phyloP scores from a whole-genome alignment of 2,797 vertebrate species.

The Sebastiscus tertius region DNA sequence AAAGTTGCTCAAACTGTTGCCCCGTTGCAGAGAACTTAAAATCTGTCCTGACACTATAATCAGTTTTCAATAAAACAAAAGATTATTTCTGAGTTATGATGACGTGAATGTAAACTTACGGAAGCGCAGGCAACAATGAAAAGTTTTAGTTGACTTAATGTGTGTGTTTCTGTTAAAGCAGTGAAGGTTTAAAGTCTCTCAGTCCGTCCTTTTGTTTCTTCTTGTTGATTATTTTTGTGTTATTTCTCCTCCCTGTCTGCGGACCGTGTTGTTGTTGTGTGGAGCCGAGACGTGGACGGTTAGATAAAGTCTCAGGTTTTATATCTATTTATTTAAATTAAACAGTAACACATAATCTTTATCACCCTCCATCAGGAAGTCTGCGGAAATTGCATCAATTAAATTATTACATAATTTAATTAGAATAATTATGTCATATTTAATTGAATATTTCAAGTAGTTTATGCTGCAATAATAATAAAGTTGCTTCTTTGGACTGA shows the following conservation, averaged over 20 bases:
- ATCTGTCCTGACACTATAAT: neutral
- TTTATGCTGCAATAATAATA: neutral
- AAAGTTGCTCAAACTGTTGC: constrained; percentile 3
- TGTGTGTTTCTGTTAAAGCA: neutral
- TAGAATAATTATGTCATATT: neutral
- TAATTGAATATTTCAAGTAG: neutral
- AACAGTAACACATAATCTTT: neutral
- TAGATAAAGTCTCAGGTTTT: neutral
- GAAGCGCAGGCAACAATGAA: neutral
- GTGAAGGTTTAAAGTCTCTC: neutral
- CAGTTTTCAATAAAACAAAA: neutral
- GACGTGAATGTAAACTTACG: constrained; percentile 41
- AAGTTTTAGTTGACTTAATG: neutral
- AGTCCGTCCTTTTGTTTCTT: neutral
- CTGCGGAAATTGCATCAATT: no score
- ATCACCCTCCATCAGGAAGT: neutral
- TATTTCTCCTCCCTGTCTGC: neutral
- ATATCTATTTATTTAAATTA: neutral
- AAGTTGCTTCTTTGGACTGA: neutral
- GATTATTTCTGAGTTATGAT: neutral
- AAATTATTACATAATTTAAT: no score
- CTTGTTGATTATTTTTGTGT: neutral
- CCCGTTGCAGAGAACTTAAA: neutral
- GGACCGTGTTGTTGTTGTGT: constrained; percentile 6
- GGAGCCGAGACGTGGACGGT: neutral